These are phyloP conservation scores for Eurystomus glaucurus DNA, from an alignment of 2,797 vertebrate genomes.

Conservation along the genomic window DNA sequence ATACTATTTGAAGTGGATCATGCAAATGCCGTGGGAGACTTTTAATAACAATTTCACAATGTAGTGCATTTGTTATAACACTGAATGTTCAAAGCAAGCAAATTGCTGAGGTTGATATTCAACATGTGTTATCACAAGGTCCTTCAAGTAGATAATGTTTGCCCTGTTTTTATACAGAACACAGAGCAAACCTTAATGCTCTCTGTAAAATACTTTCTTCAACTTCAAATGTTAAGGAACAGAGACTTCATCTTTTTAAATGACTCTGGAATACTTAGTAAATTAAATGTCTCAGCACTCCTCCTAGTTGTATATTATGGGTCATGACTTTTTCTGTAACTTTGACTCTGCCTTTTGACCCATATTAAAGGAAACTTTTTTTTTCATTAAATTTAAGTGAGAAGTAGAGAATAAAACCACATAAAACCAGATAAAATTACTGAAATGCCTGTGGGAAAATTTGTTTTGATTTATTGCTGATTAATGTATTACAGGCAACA, in stretches of 20 bases:
- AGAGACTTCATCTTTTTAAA: not conserved
- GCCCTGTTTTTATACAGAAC: not conserved
- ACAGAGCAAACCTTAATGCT: not conserved
- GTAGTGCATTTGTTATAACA: not conserved
- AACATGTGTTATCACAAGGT: not conserved
- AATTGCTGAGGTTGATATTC: not conserved
- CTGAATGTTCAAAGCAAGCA: not conserved
- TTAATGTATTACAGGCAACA: not conserved
- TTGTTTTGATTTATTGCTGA: not conserved
- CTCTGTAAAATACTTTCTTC: not conserved
- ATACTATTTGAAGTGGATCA: not conserved
- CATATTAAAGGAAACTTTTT: not conserved
- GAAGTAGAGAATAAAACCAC: not conserved
- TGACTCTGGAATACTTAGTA: not conserved
- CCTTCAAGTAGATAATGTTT: not conserved
- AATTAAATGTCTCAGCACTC: not conserved
- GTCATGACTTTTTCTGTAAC: not conserved
- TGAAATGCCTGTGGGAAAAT: not conserved
- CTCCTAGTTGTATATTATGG: not conserved
- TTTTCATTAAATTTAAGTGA: not conserved
- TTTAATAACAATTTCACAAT: not conserved
- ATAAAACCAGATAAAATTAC: not conserved
- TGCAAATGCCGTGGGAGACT: not conserved
- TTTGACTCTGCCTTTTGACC: not conserved
- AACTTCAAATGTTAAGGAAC: not conserved